These are phyloP conservation scores for Eucera pruinosa DNA, from an alignment of 2,888 invertebrate genomes.

Conservation along the genomic window DNA sequence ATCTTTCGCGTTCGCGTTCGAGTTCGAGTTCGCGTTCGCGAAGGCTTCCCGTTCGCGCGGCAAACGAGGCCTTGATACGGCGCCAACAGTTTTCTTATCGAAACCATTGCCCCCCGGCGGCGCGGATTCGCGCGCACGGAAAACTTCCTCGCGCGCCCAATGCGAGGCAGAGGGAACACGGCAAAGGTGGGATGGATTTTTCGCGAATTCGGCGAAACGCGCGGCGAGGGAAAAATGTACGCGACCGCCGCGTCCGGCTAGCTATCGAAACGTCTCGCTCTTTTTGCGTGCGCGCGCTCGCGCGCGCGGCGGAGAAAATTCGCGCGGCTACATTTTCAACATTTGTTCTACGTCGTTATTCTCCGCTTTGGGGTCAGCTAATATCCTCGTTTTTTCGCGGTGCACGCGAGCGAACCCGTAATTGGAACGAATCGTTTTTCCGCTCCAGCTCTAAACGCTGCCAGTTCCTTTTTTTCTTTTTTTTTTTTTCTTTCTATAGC, in stretches of 20 bases:
- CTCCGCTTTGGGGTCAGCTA: conserved; percentile 11
- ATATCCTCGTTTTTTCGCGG: neutral
- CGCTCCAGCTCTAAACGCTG: neutral
- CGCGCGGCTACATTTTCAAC: conserved; percentile 1
- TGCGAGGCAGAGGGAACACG: neutral
- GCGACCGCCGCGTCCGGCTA: neutral
- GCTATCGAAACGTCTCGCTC: neutral
- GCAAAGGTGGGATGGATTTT: conserved; percentile 4
- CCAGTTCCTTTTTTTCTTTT: neutral
- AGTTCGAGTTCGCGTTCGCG: too few species aligned
- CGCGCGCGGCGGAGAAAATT: neutral
- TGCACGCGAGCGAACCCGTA: neutral
- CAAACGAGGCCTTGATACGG: neutral
- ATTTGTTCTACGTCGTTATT: conserved; percentile 13
- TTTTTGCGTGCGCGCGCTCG: too few species aligned
- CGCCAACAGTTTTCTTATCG: neutral
- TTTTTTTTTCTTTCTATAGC: too few species aligned
- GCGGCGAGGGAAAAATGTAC: conserved; percentile 2
- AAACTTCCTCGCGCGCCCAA: too few species aligned
- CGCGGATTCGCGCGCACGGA: too few species aligned
- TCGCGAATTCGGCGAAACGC: conserved; percentile 5
- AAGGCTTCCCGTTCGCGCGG: neutral
- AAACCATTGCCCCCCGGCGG: neutral
- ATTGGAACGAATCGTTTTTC: conserved; percentile 35
- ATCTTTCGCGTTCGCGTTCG: neutral